Evolutionary conservation across 1,140 invertebrate species (phyloP), one percentile per base, ranked within the genome.

Genomic region (Zaprionus ghesquierei): DNA sequence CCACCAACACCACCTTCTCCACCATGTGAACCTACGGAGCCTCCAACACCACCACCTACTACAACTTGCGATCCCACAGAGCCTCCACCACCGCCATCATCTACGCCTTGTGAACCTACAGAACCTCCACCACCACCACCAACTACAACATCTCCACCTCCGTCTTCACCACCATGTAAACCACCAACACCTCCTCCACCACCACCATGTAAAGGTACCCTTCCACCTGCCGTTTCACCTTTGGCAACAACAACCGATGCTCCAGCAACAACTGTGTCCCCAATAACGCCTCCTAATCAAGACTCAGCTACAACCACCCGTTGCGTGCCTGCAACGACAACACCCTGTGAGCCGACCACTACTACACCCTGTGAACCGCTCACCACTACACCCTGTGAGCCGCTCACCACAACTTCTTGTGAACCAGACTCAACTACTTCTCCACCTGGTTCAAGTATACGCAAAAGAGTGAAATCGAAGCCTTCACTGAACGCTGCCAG

Each of bases 401-500:
- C 20, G 18, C 6, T 8, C 15, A 46, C 41, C 18, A 46, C 41
- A 22, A 22, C 18, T 12, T 2, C 18, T 10, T 2, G 8, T 46
- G 9, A 12, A 12, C 1, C 15, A 20, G 41, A 18, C 2, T 8
- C 41, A 46, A 46, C 41, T 10, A 46, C 41, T 1, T 6, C 1
- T 20, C 41, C 41, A 3, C 41, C 41, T 1, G 8, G 15, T 10
- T 46, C 41, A 9, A 5, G 0, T 20, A 10, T 12, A 3, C 15
- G 18, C 8, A 22, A 20, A 1, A 20, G 12, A 22, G 1, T 22
- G 18, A 46, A 22, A 9, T 18, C 18, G 3, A 46, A 46, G 41
- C 41, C 35, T 8, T n/a, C 65, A 20, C 13, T 23, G 3, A 59
- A 46, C 6, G 3, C 69, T 8, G 10, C 77, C 2, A 59, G 64